Evolutionary conservation across 2,888 invertebrate genomes (phyloP).

Genomic region (Lithophane leautieri): DNA sequence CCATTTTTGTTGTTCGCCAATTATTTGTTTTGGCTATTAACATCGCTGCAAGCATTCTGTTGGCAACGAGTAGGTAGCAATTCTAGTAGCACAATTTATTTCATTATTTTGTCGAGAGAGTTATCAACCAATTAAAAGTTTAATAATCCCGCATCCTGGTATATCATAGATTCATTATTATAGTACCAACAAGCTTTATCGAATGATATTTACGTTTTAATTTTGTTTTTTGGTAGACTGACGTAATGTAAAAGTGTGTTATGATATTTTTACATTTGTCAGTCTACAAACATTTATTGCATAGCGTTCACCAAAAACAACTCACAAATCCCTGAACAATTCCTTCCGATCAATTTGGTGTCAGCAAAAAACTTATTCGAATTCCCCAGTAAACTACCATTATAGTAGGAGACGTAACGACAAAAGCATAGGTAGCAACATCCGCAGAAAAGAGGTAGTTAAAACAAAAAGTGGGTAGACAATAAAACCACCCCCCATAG

Average conservation of each 20-base stretch:
- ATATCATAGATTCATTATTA: not conserved
- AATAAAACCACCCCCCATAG: constrained; percentile 62
- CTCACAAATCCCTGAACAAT: constrained; percentile 7
- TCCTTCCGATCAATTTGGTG: constrained; percentile 12
- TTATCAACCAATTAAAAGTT: constrained; percentile 30
- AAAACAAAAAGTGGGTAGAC: constrained; percentile 61
- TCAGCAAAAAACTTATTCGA: constrained; percentile 52
- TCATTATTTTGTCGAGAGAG: constrained; percentile 17
- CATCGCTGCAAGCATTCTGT: constrained; percentile 18
- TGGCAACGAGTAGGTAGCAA: constrained; percentile 18
- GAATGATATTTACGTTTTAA: too few species aligned
- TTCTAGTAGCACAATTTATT: constrained; percentile 26
- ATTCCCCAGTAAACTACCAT: constrained; percentile 32
- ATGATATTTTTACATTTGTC: too few species aligned
- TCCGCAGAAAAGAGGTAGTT: constrained; percentile 56
- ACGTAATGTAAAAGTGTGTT: too few species aligned
- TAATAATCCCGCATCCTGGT: not conserved
- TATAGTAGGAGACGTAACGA: constrained; percentile 29
- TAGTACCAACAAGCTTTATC: too few species aligned
- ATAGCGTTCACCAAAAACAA: not conserved
- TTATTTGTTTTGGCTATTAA: constrained; percentile 33
- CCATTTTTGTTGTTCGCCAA: too few species aligned
- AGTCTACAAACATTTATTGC: not conserved
- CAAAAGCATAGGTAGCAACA: constrained; percentile 53
- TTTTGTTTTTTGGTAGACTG: too few species aligned